phyloP scores from a whole-genome alignment of 2,888 invertebrate species.

The Ophioninae sp. region DNA sequence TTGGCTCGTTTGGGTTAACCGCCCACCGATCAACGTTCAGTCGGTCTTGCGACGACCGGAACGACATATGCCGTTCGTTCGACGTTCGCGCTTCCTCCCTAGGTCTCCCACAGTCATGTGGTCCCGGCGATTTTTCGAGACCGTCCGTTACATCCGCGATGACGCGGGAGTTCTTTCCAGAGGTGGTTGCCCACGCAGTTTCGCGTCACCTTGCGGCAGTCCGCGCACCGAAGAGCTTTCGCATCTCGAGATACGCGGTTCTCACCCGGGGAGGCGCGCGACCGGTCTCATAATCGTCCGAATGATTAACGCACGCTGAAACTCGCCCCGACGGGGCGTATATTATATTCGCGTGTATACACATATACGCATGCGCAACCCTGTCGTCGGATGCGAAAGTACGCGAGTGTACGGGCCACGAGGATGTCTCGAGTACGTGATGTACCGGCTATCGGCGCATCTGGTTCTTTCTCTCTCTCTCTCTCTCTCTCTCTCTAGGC shows the following conservation, averaged over 20 bases:
- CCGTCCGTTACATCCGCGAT: slow-evolving; percentile 9
- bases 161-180: background rate
- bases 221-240: slow-evolving; percentile 11
- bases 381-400: no score
- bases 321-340: slow-evolving; percentile 21
- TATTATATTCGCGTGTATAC: background rate
- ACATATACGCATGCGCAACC: no score
- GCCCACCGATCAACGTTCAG: no score
- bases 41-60: background rate
- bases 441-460: background rate
- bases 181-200: slow-evolving; percentile 30
- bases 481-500: background rate
- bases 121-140: background rate
- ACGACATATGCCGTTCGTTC: background rate
- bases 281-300: slow-evolving; percentile 59
- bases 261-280: slow-evolving; percentile 29
- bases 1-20: no score
- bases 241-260: slow-evolving; percentile 17
- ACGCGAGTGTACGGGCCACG: background rate
- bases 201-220: slow-evolving; percentile 28
- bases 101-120: background rate
- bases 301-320: slow-evolving; percentile 58
- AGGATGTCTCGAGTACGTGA: background rate
- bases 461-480: background rate
- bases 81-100: background rate